Conservation (phyloP, 2,797 vertebrate genomes). For the Acridotheres tristis region DNA sequence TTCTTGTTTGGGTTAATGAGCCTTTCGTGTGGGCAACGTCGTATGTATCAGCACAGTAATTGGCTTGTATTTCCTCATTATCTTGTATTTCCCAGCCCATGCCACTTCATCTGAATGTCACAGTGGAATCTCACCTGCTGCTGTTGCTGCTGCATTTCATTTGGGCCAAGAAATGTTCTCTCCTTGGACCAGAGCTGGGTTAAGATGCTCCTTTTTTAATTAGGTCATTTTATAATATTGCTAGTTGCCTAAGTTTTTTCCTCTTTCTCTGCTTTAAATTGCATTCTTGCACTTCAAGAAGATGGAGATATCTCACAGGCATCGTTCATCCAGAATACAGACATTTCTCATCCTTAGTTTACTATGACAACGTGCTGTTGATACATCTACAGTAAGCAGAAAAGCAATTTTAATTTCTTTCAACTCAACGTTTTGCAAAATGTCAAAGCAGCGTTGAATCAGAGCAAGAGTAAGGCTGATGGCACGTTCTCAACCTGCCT, state of each 20-base stretch:
- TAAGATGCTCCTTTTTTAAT: neutral
- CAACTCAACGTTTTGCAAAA: neutral
- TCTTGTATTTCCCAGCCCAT: neutral
- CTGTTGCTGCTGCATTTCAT: neutral
- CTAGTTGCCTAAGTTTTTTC: neutral
- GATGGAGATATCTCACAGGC: neutral
- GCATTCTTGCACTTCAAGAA: neutral
- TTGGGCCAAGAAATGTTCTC: neutral
- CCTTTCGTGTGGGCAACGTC: neutral
- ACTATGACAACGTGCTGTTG: neutral
- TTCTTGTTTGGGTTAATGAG: neutral
- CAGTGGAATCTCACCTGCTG: neutral
- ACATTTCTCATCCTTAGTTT: neutral
- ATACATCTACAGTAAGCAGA: neutral
- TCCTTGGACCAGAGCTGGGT: neutral
- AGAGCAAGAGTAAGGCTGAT: neutral
- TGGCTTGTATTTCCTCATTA: neutral
- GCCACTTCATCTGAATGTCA: neutral
- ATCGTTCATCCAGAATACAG: neutral
- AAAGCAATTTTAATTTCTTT: slow-evolving; percentile 10
- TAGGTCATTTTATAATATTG: neutral
- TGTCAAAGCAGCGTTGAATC: neutral
- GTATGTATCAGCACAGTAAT: neutral
- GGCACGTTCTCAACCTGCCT: neutral
- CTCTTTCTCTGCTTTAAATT: neutral